Percentiles rank a stretch among this genome's conserved stretches.
phyloP scores from a whole-genome alignment of 2,113 vertebrate species.

The Spizaetus ornatus region DNA sequence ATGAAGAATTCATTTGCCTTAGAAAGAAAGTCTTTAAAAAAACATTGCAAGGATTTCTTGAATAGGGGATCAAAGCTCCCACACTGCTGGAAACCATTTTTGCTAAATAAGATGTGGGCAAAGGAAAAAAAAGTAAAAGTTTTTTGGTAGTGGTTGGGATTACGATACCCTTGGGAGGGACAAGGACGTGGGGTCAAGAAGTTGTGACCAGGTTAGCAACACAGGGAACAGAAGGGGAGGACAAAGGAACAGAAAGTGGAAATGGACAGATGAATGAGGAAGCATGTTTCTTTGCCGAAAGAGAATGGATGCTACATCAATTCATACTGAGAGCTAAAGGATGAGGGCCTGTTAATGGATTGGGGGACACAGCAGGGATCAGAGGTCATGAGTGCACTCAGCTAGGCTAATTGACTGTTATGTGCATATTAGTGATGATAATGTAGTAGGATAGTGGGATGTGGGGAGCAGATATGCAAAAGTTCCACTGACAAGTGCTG shows the following conservation, averaged over 20 bases:
- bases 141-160: slow-evolving; percentile 6
- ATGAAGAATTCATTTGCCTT: slow-evolving; percentile 62
- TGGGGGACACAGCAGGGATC: slow-evolving; percentile 87
- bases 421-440: slow-evolving; percentile 71
- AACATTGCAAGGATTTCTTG: slow-evolving; percentile 33
- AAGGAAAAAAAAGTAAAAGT: slow-evolving; percentile 57
- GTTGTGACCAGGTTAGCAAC: slow-evolving; percentile 81
- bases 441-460: neutral
- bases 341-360: slow-evolving; percentile 80
- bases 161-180: slow-evolving; percentile 50
- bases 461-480: neutral
- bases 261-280: slow-evolving; percentile 80
- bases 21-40: slow-evolving; percentile 52
- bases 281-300: slow-evolving; percentile 83
- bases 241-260: slow-evolving; percentile 90
- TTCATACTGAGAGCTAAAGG: slow-evolving; percentile 88
- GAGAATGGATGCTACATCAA: slow-evolving; percentile 90
- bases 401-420: slow-evolving; percentile 88
- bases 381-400: slow-evolving; percentile 87
- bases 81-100: slow-evolving; percentile 55
- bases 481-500: neutral
- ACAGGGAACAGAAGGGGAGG: slow-evolving; percentile 77
- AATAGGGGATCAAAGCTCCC: slow-evolving; percentile 55
- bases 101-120: slow-evolving; percentile 33
- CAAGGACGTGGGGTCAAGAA: slow-evolving; percentile 82